A percentile compares a stretch with the other conserved stretches of the same genome.
phyloP scores from a whole-genome alignment of 2,797 vertebrate genomes.

The Melanogrammus aeglefinus region DNA sequence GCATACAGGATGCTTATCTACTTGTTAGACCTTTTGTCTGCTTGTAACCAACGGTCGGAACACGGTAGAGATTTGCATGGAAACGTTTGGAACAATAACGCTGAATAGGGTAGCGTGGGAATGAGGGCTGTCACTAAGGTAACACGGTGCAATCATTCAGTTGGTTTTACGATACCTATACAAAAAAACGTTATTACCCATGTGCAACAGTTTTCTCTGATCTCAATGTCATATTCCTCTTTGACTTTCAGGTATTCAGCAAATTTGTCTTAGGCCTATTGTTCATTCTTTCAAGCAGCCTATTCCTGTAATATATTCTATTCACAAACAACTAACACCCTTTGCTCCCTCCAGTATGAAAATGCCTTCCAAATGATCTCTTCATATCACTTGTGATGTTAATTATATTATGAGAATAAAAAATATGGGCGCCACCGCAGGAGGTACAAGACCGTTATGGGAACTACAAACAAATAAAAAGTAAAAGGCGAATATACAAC shows the following conservation, averaged over 20 bases:
- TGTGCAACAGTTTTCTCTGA: neutral
- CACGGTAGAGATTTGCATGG: conserved; percentile 49
- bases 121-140: neutral
- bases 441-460: neutral
- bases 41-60: conserved; percentile 41
- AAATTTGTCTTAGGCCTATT: neutral
- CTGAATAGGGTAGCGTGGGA: neutral
- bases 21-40: conserved; percentile 38
- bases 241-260: neutral
- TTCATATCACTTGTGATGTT: neutral
- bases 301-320: neutral
- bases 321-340: neutral
- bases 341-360: neutral
- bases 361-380: neutral
- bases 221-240: neutral
- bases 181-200: neutral
- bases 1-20: conserved; percentile 11
- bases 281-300: neutral
- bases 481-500: neutral
- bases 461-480: neutral
- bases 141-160: neutral
- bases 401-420: neutral
- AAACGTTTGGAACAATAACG: conserved; percentile 35
- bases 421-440: neutral
- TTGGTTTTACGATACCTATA: neutral